Percentiles rank a stretch among this genome's conserved stretches.
These are phyloP conservation scores for Euura saliciscinereae DNA, from an alignment of 1,140 invertebrate species.

Conservation along the genomic window DNA sequence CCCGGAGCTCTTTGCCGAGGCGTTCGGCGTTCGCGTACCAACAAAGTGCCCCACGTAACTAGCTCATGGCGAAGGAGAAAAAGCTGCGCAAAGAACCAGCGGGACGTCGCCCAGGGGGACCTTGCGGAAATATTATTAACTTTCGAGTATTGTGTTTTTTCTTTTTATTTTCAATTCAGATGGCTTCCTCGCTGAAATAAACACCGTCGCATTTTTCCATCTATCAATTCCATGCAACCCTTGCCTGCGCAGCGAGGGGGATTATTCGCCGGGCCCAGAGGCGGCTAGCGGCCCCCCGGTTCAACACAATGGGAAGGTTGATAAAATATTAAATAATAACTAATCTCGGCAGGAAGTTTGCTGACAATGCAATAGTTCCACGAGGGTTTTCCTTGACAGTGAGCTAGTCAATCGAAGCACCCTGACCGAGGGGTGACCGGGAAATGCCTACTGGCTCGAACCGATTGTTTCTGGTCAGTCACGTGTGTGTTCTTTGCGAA, in stretches of 20 bases:
- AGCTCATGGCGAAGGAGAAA: neutral
- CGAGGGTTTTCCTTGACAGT: neutral
- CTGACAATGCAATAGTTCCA: neutral
- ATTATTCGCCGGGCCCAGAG: neutral
- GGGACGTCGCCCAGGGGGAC: constrained; percentile 28
- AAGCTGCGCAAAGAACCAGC: neutral
- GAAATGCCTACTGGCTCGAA: neutral
- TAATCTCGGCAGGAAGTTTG: neutral
- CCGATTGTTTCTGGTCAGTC: neutral
- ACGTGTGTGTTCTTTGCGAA: neutral
- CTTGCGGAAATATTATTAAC: constrained; percentile 16
- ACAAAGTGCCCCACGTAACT: too few relatives aligned
- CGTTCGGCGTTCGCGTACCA: neutral
- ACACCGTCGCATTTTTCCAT: too few relatives aligned
- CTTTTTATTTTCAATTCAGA: too few relatives aligned
- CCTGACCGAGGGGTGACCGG: neutral
- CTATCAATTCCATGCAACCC: too few relatives aligned
- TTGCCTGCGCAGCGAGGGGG: neutral
- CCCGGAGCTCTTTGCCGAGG: constrained; percentile 36
- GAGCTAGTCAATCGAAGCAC: neutral
- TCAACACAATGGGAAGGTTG: neutral
- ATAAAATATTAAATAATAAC: neutral
- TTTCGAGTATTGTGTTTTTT: neutral
- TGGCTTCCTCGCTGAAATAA: too few relatives aligned
- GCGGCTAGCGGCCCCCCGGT: neutral